Base-by-base conservation (phyloP, 2,797 vertebrate genomes). In the Peromyscus nudipes region DNA sequence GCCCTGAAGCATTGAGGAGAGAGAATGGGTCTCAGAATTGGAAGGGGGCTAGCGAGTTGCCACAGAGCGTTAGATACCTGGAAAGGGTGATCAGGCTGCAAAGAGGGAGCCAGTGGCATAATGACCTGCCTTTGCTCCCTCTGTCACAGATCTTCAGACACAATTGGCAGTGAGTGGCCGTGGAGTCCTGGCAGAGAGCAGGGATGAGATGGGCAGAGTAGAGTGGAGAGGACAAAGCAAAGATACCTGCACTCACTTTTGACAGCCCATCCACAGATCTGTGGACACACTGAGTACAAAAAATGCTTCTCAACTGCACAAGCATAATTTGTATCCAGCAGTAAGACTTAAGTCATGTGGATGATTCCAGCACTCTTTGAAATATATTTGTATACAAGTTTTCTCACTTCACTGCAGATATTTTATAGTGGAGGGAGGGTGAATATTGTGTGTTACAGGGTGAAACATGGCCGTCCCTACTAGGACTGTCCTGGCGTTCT, bases 341-440 rank as follows among this genome's bases (percentile, higher is more conserved):
- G 75, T 64, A 89, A 85, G 16, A 57, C 16, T 92, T 82, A 89
- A 92, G 73, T 91, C 9, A 8, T 37, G 27, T 75, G 83, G 40
- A 81, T 89, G 93, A 83, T 97, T 88, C 73, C 64, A 75, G 62
- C 64, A n/a, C 27, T 79, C 60, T 83, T 96, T 92, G 25, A 37
- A 86, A 91, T 52, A 65, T 37, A 64, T 97, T 89, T 91, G 21
- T 91, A 94, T 89, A 16, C 65, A 86, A 89, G 79, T 87, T 12
- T 96, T n/a, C 11, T 40, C 17, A 89, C 55, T 92, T 81, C 17
- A 62, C 2, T 0, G 19, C 0, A 76, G 77, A 81, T 81, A 92
- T 75, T 84, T 83, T 91, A 88, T 40, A 60, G 31, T 84, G 69
- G 21, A 19, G 14, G 1, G 7, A 86, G 11, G 13, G 5, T 89